Percentiles rank a stretch among this genome's conserved stretches.
phyloP scores from a whole-genome alignment of 2,797 vertebrate species.

The Danio albolineatus region DNA sequence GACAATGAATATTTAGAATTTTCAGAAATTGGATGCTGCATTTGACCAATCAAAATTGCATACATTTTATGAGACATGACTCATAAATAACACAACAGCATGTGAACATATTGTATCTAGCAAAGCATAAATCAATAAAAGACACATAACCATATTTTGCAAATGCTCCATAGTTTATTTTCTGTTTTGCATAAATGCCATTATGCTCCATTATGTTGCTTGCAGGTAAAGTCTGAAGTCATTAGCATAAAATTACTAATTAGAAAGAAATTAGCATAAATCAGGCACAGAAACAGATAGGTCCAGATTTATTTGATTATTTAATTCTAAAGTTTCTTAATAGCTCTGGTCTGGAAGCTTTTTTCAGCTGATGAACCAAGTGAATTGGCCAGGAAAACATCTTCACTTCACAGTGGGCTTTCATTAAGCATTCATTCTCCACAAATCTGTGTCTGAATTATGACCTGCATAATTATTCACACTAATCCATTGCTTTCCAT shows the following conservation, averaged over 20 bases:
- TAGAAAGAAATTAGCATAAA: slow-evolving; percentile 40
- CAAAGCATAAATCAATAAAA: slow-evolving; percentile 6
- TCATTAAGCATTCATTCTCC: not conserved
- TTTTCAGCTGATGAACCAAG: slow-evolving; percentile 13
- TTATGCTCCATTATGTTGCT: not conserved
- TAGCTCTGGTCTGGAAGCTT: not conserved
- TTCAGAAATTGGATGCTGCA: not conserved
- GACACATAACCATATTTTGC: not conserved
- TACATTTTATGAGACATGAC: not conserved
- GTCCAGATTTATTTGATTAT: slow-evolving; percentile 44
- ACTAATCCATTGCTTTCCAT: not conserved
- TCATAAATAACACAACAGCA: not conserved
- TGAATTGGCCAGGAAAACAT: slow-evolving; percentile 16
- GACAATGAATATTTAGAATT: not conserved
- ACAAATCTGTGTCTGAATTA: not conserved
- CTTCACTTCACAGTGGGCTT: slow-evolving; percentile 11
- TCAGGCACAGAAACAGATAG: slow-evolving; percentile 20
- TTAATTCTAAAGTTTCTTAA: slow-evolving; percentile 45
- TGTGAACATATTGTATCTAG: not conserved
- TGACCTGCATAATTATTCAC: slow-evolving; percentile 21
- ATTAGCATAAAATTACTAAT: slow-evolving; percentile 48
- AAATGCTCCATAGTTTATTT: not conserved
- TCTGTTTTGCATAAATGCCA: slow-evolving; percentile 23
- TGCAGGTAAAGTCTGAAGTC: slow-evolving; percentile 16
- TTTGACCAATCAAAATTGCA: not conserved